Conservation (phyloP, 2,113 vertebrate genomes). For the Callaeas wilsoni region DNA sequence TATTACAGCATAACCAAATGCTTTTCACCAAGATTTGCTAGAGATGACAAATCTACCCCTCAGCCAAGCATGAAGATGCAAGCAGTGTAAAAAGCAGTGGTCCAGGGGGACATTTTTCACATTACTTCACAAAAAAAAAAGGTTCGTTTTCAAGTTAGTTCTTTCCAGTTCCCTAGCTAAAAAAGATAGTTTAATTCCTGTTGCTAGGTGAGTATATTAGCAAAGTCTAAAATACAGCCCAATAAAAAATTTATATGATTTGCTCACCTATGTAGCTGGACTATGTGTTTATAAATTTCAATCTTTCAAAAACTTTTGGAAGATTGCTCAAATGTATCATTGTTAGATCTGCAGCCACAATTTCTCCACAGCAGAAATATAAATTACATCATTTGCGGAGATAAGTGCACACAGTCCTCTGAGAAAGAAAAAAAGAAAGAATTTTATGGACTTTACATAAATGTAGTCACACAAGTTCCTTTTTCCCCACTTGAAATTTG, state of each 20-base stretch:
- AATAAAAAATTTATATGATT: neutral
- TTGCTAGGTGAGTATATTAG: neutral
- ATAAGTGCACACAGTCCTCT: neutral
- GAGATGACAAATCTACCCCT: neutral
- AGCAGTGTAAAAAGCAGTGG: neutral
- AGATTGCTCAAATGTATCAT: neutral
- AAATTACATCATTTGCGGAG: neutral
- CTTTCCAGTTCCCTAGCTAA: neutral
- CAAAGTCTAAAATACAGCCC: neutral
- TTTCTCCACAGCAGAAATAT: neutral
- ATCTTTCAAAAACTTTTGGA: neutral
- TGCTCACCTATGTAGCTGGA: neutral
- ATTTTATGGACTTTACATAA: neutral
- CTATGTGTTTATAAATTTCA: neutral
- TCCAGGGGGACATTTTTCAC: neutral
- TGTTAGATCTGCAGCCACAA: neutral
- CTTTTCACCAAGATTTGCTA: neutral
- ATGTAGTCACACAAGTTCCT: neutral
- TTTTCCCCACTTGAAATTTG: neutral
- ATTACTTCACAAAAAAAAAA: neutral
- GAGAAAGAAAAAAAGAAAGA: neutral
- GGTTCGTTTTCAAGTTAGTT: neutral
- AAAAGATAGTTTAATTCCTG: neutral
- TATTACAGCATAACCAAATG: neutral
- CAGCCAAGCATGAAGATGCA: neutral